A percentile compares a stretch with the other conserved stretches of the same genome.
Conservation (phyloP, 2,113 vertebrate genomes). For the Oncorhynchus nerka region DNA sequence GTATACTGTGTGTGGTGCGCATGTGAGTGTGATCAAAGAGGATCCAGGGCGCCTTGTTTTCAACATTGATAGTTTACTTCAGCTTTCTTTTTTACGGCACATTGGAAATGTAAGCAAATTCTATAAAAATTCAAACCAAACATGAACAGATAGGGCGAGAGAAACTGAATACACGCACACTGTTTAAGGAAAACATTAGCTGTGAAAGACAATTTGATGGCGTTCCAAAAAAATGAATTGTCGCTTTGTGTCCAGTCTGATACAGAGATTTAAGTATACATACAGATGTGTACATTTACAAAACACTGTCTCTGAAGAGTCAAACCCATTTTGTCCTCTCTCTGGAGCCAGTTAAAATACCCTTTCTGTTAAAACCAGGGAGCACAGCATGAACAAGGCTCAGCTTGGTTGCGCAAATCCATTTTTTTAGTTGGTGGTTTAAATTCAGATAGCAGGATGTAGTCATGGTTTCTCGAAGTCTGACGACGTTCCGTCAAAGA, state of each 20-base stretch:
- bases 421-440: not conserved
- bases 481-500: no score
- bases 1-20: no score
- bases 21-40: no score
- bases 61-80: not conserved
- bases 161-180: slow-evolving; percentile 16
- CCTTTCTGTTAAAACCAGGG: not conserved
- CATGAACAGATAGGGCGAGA: not conserved
- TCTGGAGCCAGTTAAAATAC: slow-evolving; percentile 24
- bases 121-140: slow-evolving; percentile 39
- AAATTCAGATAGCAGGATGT: not conserved
- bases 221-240: slow-evolving; percentile 19
- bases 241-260: slow-evolving; percentile 24
- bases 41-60: not conserved
- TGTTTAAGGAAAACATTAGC: not conserved
- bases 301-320: not conserved
- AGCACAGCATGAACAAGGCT: not conserved
- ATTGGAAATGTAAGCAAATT: slow-evolving; percentile 10
- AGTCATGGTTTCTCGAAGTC: not conserved
- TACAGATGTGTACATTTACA: slow-evolving; percentile 12
- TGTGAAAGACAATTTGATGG: slow-evolving; percentile 23
- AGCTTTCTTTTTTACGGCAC: slow-evolving; percentile 38
- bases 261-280: slow-evolving; percentile 18
- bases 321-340: not conserved
- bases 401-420: not conserved